Percentiles rank a stretch among this genome's conserved stretches.
phyloP scores from a whole-genome alignment of 1,140 invertebrate species.

The Reticulitermes speratus region DNA sequence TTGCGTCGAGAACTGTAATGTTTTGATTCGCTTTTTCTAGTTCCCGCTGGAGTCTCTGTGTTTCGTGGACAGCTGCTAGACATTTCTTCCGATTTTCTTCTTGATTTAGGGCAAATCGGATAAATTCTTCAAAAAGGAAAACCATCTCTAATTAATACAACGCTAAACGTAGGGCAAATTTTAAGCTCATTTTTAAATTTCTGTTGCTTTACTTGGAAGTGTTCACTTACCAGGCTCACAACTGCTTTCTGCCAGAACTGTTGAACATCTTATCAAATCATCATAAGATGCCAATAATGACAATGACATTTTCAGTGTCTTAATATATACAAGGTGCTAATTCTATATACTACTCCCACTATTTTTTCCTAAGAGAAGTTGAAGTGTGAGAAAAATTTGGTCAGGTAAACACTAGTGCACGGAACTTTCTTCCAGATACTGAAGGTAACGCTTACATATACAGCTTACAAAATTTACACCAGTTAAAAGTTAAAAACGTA shows the following conservation, averaged over 20 bases:
- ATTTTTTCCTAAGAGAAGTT: too few species aligned
- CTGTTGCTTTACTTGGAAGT: too few species aligned
- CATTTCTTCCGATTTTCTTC: slow-evolving; percentile 70
- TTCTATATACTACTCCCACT: too few species aligned
- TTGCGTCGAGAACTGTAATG: slow-evolving; percentile 67
- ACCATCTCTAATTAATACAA: neutral
- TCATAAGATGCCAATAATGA: slow-evolving; percentile 1
- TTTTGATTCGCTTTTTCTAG: slow-evolving; percentile 64
- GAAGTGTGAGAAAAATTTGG: too few species aligned
- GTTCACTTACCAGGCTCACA: neutral
- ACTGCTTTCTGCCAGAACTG: neutral
- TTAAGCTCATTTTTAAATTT: neutral
- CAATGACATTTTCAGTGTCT: neutral
- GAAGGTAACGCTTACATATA: too few species aligned
- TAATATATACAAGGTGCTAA: too few species aligned
- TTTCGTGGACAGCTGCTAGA: slow-evolving; percentile 63
- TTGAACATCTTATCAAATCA: neutral
- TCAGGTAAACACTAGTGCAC: too few species aligned
- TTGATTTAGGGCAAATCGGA: slow-evolving; percentile 66
- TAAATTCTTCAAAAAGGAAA: slow-evolving; percentile 58
- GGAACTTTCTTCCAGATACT: too few species aligned
- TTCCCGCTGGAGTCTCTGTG: slow-evolving; percentile 62
- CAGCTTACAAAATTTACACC: too few species aligned
- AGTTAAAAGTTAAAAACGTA: too few species aligned
- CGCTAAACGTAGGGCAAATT: neutral